Percentiles rank a stretch among this genome's conserved stretches.
Conservation (phyloP, 64 coral and sea anemone species). For the Stylophora pistillata region DNA sequence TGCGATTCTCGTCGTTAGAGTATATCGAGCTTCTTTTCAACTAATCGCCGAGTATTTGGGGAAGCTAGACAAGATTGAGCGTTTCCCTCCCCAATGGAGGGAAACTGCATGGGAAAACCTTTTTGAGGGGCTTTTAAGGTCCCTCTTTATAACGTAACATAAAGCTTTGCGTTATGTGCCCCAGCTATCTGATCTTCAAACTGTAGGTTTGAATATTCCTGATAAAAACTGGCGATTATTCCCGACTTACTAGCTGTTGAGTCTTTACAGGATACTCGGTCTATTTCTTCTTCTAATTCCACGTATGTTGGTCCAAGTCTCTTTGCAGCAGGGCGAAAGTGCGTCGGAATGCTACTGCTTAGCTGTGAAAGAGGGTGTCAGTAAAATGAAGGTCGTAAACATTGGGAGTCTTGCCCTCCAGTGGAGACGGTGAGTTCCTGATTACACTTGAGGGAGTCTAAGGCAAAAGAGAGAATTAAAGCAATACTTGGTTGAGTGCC, state of each 20-base stretch:
- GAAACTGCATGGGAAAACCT: no score
- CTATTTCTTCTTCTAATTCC: not conserved
- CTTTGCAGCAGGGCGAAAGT: conserved; percentile 89
- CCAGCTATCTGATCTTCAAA: not conserved
- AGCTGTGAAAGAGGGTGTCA: conserved; percentile 62
- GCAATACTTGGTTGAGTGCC: no score
- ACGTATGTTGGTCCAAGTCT: conserved; percentile 54
- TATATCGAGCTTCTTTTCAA: no score
- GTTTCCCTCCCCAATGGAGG: no score
- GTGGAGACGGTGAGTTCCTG: conserved; percentile 68
- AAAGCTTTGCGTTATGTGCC: no score
- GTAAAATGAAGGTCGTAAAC: conserved; percentile 73
- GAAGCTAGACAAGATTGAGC: no score
- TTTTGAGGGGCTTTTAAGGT: no score
- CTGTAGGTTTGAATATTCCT: not conserved
- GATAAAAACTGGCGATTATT: not conserved
- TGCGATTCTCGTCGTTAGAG: no score
- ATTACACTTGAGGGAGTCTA: no score
- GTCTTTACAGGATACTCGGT: not conserved
- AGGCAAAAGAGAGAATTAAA: not conserved
- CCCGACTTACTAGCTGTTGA: not conserved
- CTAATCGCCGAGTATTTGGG: no score
- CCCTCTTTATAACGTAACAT: no score
- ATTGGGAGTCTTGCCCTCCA: conserved; percentile 89
- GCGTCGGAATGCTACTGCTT: conserved; percentile 97